phyloP scores from a whole-genome alignment of 2,797 vertebrate genomes.

The Brachyalestes nurse region DNA sequence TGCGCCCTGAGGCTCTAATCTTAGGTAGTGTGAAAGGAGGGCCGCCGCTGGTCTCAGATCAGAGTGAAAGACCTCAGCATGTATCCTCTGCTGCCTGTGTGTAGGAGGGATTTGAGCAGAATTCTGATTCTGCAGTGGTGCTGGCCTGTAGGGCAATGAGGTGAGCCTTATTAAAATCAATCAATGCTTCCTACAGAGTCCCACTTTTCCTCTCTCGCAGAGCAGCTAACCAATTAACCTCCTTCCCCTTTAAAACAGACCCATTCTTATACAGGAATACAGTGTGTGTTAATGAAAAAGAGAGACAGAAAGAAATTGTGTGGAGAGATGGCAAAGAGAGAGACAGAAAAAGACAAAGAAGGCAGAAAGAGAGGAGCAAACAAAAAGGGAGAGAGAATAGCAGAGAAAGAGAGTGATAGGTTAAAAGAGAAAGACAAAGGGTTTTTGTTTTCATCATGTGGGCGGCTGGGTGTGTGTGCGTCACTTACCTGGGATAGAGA shows the following conservation, averaged over 20 bases:
- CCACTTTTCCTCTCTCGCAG: constrained; percentile 9
- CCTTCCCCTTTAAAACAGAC: not conserved
- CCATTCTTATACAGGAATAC: not conserved
- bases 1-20: not conserved
- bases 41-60: constrained; percentile 1
- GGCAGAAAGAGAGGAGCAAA: not conserved
- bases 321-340: not conserved
- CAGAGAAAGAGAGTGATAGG: not conserved
- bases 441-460: too few species aligned
- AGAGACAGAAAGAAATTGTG: not conserved
- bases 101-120: constrained; percentile 15
- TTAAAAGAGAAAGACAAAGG: too few species aligned
- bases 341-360: not conserved
- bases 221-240: constrained; percentile 6
- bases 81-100: not conserved
- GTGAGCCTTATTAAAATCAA: constrained; percentile 19
- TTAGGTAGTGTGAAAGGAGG: not conserved
- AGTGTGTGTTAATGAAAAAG: not conserved
- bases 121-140: not conserved
- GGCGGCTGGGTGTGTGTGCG: too few species aligned
- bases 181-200: constrained; percentile 9
- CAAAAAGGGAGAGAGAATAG: not conserved
- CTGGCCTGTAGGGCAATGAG: not conserved
- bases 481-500: too few species aligned
- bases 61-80: constrained; percentile 15